These are phyloP conservation scores for Drosophila mulleri DNA, from an alignment of 2,888 invertebrate genomes.

Conservation along the genomic window DNA sequence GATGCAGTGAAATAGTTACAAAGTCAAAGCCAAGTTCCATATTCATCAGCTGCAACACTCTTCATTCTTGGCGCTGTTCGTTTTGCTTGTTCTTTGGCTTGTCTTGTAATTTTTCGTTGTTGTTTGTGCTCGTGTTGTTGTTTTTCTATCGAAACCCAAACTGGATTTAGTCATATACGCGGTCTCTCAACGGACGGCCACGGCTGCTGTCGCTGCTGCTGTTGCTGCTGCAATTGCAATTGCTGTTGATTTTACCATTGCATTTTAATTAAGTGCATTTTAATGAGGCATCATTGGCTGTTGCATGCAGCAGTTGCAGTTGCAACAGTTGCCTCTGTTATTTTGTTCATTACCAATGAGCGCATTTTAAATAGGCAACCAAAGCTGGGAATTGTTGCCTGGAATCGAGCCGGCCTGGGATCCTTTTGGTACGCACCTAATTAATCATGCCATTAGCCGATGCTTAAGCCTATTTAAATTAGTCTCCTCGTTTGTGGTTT, in stretches of 20 bases:
- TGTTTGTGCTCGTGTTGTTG: slow-evolving; percentile 51
- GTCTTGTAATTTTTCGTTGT: slow-evolving; percentile 77
- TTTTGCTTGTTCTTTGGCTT: slow-evolving; percentile 67
- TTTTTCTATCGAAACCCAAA: slow-evolving; percentile 79
- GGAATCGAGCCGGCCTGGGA: slow-evolving; percentile 7
- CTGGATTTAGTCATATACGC: slow-evolving; percentile 74
- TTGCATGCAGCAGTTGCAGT: slow-evolving; percentile 10
- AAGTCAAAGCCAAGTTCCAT: slow-evolving; percentile 84
- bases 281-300: slow-evolving; percentile 71
- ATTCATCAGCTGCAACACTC: slow-evolving; percentile 83
- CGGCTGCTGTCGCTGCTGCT: slow-evolving; percentile 13
- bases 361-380: slow-evolving; percentile 67
- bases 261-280: slow-evolving; percentile 81
- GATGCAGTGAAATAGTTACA: slow-evolving; percentile 74
- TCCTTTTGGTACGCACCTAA: slow-evolving; percentile 24
- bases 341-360: slow-evolving; percentile 54
- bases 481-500: slow-evolving; percentile 59
- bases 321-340: slow-evolving; percentile 19
- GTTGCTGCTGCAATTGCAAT: slow-evolving; percentile 39
- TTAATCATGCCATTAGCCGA: slow-evolving; percentile 48
- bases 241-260: slow-evolving; percentile 74
- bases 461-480: slow-evolving; percentile 68
- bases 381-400: slow-evolving; percentile 47
- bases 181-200: slow-evolving; percentile 50
- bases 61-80: slow-evolving; percentile 76